A percentile compares a stretch with the other conserved stretches of the same genome.
These are phyloP conservation scores for Rhagonycha fulva DNA, from an alignment of 2,888 invertebrate genomes.

Conservation along the genomic window DNA sequence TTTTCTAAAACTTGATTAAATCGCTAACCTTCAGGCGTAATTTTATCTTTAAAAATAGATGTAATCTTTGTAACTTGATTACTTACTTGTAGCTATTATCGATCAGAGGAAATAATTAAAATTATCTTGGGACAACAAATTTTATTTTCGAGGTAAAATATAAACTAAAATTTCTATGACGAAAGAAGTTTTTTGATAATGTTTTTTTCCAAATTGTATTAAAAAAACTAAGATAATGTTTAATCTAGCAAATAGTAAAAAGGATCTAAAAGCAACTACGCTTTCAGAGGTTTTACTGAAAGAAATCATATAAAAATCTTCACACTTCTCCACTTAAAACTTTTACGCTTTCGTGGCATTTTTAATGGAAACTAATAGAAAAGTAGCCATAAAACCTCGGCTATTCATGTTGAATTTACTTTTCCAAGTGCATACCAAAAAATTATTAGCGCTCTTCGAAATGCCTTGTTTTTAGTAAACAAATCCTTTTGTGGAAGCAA, in stretches of 20 bases:
- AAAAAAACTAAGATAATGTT: neutral
- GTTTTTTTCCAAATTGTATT: neutral
- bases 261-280: slow-evolving; percentile 4
- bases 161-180: neutral
- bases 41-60: neutral
- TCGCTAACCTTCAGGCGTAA: neutral
- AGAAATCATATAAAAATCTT: slow-evolving; percentile 26
- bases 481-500: neutral
- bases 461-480: neutral
- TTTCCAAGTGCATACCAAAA: slow-evolving; percentile 21
- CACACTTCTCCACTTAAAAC: slow-evolving; percentile 23
- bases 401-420: slow-evolving; percentile 19
- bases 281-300: slow-evolving; percentile 15
- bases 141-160: neutral
- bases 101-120: neutral
- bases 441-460: neutral
- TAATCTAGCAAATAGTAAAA: neutral
- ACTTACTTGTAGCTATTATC: neutral
- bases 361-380: slow-evolving; percentile 30
- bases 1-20: neutral
- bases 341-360: slow-evolving; percentile 20
- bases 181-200: neutral
- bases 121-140: neutral
- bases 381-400: slow-evolving; percentile 21
- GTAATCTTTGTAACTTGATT: neutral